Conservation (phyloP, 2,797 vertebrate genomes). For the Gymnopithys bicolor region DNA sequence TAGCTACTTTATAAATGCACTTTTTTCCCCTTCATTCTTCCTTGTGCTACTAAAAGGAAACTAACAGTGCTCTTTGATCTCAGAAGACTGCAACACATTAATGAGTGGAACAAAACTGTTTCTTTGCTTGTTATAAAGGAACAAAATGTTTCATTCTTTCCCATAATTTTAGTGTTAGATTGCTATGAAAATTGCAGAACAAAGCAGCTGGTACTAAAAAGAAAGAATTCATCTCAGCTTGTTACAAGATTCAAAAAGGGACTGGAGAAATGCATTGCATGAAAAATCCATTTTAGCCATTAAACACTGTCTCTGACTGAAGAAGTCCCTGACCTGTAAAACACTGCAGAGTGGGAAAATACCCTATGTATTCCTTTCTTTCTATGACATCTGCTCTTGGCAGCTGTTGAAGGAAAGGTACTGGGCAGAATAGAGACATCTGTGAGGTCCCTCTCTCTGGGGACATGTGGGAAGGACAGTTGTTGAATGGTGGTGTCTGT, state of each 20-base stretch:
- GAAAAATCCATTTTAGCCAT: background rate
- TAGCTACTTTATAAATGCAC: background rate
- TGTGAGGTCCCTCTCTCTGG: accelerated
- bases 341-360: background rate
- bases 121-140: background rate
- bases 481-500: background rate
- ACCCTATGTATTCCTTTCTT: background rate
- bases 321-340: background rate
- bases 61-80: background rate
- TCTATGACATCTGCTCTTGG: background rate
- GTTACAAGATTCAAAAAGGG: background rate
- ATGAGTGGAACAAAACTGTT: background rate
- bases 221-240: background rate
- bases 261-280: background rate
- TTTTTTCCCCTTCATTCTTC: background rate
- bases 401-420: background rate
- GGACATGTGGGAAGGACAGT: background rate
- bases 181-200: conserved; percentile 8
- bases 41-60: background rate
- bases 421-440: background rate
- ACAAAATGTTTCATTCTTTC: background rate
- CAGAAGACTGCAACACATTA: background rate
- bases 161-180: background rate
- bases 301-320: background rate
- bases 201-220: conserved; percentile 4